A percentile compares a stretch with the other conserved stretches of the same genome.
phyloP scores from a whole-genome alignment of 1,140 invertebrate genomes.

The Acromyrmex charruanus region DNA sequence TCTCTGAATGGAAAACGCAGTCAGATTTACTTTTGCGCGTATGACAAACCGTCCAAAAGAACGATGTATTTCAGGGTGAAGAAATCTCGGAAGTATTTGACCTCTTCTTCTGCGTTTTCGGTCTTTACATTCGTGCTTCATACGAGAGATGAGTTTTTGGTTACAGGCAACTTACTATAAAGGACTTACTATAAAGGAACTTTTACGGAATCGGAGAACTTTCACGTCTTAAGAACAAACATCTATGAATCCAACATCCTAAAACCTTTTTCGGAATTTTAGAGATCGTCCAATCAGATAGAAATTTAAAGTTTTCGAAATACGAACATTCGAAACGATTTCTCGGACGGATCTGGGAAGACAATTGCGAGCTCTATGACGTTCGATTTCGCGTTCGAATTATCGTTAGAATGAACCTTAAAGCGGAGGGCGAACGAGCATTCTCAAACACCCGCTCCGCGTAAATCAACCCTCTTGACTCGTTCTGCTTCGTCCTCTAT shows the following conservation, averaged over 20 bases:
- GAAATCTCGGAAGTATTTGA: slow-evolving; percentile 20
- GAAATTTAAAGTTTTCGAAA: slow-evolving; percentile 1
- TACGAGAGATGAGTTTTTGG: not conserved
- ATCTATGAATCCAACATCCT: not conserved
- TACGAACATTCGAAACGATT: not conserved
- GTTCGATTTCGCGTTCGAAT: slow-evolving; percentile 15
- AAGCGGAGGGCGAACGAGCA: not conserved
- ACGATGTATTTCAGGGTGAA: slow-evolving; percentile 22
- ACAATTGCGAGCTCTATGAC: not conserved
- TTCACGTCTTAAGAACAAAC: not conserved
- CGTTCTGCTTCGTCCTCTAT: slow-evolving; percentile 1
- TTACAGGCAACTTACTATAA: not conserved
- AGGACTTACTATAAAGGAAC: not conserved
- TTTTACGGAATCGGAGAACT: not conserved
- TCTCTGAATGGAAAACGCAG: slow-evolving; percentile 34
- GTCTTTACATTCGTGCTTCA: not conserved
- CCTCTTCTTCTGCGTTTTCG: not conserved
- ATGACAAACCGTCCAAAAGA: slow-evolving; percentile 39
- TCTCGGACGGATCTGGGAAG: not conserved
- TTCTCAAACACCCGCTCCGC: slow-evolving; percentile 21
- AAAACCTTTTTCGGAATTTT: slow-evolving; percentile 10
- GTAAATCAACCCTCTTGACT: slow-evolving; percentile 43
- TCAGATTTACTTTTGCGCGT: slow-evolving; percentile 46
- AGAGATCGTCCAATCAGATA: not conserved
- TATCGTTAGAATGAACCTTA: slow-evolving; percentile 23